A percentile compares a stretch with the other conserved stretches of the same genome.
Evolutionary conservation across 2,888 invertebrate species (phyloP).

Genomic region (Silvanus unidentatus): DNA sequence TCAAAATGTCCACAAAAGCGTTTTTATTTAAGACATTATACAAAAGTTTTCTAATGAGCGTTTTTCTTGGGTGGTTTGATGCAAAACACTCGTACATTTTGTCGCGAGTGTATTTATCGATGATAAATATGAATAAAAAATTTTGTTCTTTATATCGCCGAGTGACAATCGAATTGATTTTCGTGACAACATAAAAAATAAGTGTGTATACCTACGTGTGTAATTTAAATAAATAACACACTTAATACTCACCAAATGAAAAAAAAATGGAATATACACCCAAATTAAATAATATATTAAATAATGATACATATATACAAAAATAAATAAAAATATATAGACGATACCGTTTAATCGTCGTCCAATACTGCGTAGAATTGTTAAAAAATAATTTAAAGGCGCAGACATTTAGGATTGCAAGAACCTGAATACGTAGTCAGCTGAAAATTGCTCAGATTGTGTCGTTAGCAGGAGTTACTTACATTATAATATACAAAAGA

Average conservation of each 20-base stretch:
- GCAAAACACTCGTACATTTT: constrained; percentile 23
- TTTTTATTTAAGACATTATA: too few relatives aligned
- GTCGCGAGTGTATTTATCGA: constrained; percentile 29
- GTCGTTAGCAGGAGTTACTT: constrained; percentile 25
- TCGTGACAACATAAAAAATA: constrained; percentile 4
- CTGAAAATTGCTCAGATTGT: constrained; percentile 25
- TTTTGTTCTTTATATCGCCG: constrained; percentile 34
- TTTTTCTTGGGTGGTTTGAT: background rate
- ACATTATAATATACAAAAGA: too few relatives aligned
- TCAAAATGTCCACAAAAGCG: too few relatives aligned
- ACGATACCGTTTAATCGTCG: constrained; percentile 22
- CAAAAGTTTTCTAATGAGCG: too few relatives aligned
- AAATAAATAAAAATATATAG: constrained; percentile 1
- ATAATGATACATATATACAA: too few relatives aligned
- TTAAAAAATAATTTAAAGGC: constrained; percentile 7
- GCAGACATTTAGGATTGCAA: constrained; percentile 20
- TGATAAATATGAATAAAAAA: constrained; percentile 5
- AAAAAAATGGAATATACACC: background rate
- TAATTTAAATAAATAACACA: background rate
- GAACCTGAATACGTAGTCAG: constrained; percentile 27
- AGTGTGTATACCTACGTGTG: constrained; percentile 13
- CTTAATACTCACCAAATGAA: background rate
- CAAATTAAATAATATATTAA: background rate
- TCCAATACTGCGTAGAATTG: constrained; percentile 1
- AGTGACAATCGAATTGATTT: constrained; percentile 37